Conservation (phyloP, 2,888 invertebrate species). For the Nycteola revayana region DNA sequence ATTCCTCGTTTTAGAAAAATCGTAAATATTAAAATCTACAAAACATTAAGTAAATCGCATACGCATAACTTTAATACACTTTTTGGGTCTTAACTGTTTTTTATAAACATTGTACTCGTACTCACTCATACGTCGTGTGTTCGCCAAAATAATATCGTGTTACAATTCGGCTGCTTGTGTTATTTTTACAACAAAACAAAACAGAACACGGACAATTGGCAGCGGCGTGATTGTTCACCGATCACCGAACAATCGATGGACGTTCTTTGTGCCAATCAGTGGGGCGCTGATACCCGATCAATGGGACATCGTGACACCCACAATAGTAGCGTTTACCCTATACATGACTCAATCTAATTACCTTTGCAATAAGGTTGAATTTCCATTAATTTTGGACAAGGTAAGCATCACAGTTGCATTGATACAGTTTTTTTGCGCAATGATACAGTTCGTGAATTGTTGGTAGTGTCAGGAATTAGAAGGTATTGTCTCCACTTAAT, state of each 20-base stretch:
- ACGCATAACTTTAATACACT: no score
- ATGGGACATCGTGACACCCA: constrained; percentile 57
- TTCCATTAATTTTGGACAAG: constrained; percentile 25
- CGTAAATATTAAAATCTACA: no score
- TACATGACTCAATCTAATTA: constrained; percentile 14
- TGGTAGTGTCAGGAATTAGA: constrained; percentile 73
- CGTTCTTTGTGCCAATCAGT: constrained; percentile 70
- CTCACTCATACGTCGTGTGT: no score
- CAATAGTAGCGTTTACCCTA: constrained; percentile 21
- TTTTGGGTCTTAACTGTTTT: constrained; percentile 12
- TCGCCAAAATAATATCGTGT: constrained; percentile 31
- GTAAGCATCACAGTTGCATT: constrained; percentile 3
- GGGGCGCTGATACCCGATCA: constrained; percentile 75
- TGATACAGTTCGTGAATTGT: constrained; percentile 78
- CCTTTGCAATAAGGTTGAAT: constrained; percentile 29
- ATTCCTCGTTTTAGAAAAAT: no score
- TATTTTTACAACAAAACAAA: constrained; percentile 40
- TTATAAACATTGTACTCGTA: constrained; percentile 1
- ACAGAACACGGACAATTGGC: constrained; percentile 53
- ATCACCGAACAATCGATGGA: constrained; percentile 70
- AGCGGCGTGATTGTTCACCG: constrained; percentile 62
- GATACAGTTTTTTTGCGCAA: constrained; percentile 71
- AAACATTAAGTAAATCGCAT: no score
- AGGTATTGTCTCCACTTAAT: constrained; percentile 78
- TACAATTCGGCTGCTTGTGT: constrained; percentile 33